Evolutionary conservation across 1,140 invertebrate genomes (phyloP).

Genomic region (Drosophila lowei): DNA sequence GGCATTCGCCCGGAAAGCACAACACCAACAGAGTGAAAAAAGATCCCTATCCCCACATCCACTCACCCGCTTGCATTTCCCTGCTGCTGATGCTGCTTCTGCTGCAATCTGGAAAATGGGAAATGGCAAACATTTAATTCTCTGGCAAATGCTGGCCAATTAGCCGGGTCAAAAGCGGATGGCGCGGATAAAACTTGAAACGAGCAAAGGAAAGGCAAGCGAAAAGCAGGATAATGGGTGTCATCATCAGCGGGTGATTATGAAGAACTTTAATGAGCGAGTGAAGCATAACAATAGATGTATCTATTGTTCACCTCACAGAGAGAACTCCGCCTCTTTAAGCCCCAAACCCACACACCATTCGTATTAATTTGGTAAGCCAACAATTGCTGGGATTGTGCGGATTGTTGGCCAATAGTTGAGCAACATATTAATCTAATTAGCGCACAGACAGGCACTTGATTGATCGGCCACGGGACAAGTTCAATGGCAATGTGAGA

Average conservation of each 20-base stretch:
- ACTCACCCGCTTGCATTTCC: background rate
- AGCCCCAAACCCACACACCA: no score
- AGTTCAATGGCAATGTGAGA: constrained; percentile 20
- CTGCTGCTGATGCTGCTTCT: background rate
- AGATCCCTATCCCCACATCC: background rate
- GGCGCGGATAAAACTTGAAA: constrained; percentile 5
- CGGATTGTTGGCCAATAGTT: background rate
- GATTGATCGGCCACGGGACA: constrained; percentile 32
- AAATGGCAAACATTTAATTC: constrained; percentile 16
- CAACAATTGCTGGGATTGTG: background rate
- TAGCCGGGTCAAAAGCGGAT: constrained; percentile 3
- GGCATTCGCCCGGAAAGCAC: constrained; percentile 4
- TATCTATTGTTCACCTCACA: background rate
- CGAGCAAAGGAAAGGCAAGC: background rate
- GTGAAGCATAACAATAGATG: no score
- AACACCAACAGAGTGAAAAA: background rate
- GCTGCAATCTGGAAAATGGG: constrained; percentile 4
- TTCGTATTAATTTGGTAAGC: no score
- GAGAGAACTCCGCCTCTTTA: background rate
- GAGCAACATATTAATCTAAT: constrained; percentile 45
- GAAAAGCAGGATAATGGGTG: background rate
- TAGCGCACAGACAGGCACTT: constrained; percentile 26
- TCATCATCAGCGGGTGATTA: no score
- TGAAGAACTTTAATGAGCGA: no score
- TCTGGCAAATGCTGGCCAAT: constrained; percentile 17